phyloP scores from a whole-genome alignment of 2,797 vertebrate genomes.

The Liparis tanakae region DNA sequence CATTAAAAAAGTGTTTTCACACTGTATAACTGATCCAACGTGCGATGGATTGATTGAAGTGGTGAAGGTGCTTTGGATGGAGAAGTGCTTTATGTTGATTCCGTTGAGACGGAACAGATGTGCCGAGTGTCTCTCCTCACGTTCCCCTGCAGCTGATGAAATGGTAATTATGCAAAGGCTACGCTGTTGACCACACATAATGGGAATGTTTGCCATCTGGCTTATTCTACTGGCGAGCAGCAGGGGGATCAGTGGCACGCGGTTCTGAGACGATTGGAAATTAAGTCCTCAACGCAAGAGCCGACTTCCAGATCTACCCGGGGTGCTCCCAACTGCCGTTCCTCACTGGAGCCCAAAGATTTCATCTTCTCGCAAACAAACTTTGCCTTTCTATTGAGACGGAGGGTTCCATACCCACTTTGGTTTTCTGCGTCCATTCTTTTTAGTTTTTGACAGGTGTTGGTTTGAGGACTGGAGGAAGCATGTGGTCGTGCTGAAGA shows the following conservation, averaged over 20 bases:
- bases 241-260: background rate
- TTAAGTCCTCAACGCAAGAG: background rate
- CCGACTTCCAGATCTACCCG: too few species aligned
- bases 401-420: background rate
- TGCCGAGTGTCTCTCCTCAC: background rate
- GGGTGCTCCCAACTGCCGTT: too few species aligned
- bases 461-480: background rate
- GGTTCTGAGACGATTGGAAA: background rate
- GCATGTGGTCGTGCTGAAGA: background rate
- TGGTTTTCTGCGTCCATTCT: background rate
- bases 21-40: background rate
- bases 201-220: background rate
- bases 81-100: constrained; percentile 14
- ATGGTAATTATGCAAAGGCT: constrained; percentile 11
- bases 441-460: background rate
- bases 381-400: too few species aligned
- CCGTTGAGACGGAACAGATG: constrained; percentile 18
- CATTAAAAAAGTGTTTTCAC: background rate
- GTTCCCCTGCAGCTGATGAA: constrained; percentile 12
- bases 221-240: background rate
- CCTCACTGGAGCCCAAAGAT: too few species aligned
- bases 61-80: constrained; percentile 7
- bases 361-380: too few species aligned
- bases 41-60: background rate
- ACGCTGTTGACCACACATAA: background rate